Evolutionary conservation across 2,888 invertebrate species (phyloP), one percentile per base, ranked within the genome.

Genomic region (Salticus scenicus): DNA sequence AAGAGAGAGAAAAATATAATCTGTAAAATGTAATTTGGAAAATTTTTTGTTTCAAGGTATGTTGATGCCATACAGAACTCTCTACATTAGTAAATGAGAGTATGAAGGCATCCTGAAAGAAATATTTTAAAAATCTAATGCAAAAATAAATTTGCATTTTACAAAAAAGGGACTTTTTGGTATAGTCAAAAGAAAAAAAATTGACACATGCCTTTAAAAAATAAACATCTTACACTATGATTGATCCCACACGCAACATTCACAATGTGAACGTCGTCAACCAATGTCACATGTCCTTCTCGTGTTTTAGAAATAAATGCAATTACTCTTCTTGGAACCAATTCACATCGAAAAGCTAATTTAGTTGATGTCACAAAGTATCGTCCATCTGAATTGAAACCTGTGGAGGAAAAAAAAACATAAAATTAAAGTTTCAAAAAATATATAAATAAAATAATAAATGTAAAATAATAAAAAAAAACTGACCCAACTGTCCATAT

Each of bases 331-430:
- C 97, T 95, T 7, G 98, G 98, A 70, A 94, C 93, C 76, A 94
- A 94, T 91, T 97, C 96, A 91, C 94, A 96, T 91, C 96, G 95
- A 93, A 94, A 98, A 89, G 95, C 95, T 90, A 98, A 92, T 91
- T 96, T 97, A 47, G 95, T 97, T 88, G 95, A 95, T 17, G 96
- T 96, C 83, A 97, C 95, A 91, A 98, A 97, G 91, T 96, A 98
- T 91, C 97, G 97, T 28, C 98, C 98, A 91, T 98, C 98, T 0
- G 97, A 96, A 91, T 98, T 98, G 91, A 98, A 97, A 30, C 98
- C 94, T 94, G 90, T 12, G 89, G 88, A 28, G 30, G 5, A 51
- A 41, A 24, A 76, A n/a, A 31, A 31, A 31, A n/a, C 2, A 17
- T 24, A 57, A 5, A 1, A 57, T 5, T 24, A 57, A 24, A 17